phyloP scores from a whole-genome alignment of 1,140 invertebrate genomes.

The Drosophila pandora region DNA sequence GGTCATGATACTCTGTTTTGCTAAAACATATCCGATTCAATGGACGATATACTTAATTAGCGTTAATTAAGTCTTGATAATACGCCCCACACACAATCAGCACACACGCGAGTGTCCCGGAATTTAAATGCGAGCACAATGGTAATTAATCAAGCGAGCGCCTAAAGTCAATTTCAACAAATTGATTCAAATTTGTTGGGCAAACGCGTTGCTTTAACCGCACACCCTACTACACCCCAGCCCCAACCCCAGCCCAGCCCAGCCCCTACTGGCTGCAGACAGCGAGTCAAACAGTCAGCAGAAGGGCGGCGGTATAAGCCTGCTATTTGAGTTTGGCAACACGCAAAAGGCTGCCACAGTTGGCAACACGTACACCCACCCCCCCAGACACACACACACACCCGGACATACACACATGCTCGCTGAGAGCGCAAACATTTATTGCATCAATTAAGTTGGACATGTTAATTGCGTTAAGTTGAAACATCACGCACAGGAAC shows the following conservation, averaged over 20 bases:
- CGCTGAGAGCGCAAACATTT: slow-evolving; percentile 68
- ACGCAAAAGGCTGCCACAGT: slow-evolving; percentile 68
- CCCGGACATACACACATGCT: slow-evolving; percentile 9
- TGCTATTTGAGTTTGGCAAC: slow-evolving; percentile 71
- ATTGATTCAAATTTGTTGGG: slow-evolving; percentile 80
- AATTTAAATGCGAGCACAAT: slow-evolving; percentile 65
- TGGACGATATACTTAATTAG: slow-evolving; percentile 34
- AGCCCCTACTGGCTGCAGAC: background rate
- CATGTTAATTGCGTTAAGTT: slow-evolving; percentile 83
- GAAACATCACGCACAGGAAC: slow-evolving; percentile 76
- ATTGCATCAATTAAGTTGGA: slow-evolving; percentile 83
- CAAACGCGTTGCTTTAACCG: slow-evolving; percentile 59
- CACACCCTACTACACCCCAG: slow-evolving; percentile 1
- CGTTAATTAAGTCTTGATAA: slow-evolving; percentile 44
- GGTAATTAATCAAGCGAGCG: slow-evolving; percentile 74
- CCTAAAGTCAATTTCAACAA: slow-evolving; percentile 81
- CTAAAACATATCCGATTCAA: slow-evolving; percentile 11
- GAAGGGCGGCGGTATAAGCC: slow-evolving; percentile 23
- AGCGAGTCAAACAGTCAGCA: slow-evolving; percentile 43
- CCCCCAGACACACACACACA: slow-evolving; percentile 38
- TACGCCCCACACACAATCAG: background rate
- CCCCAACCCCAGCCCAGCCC: background rate
- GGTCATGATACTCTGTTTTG: slow-evolving; percentile 10
- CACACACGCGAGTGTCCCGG: background rate
- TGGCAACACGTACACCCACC: slow-evolving; percentile 63